These are phyloP conservation scores for Epizoanthus illoricatus DNA, from an alignment of 92 coral and sea anemone species.

Conservation along the genomic window DNA sequence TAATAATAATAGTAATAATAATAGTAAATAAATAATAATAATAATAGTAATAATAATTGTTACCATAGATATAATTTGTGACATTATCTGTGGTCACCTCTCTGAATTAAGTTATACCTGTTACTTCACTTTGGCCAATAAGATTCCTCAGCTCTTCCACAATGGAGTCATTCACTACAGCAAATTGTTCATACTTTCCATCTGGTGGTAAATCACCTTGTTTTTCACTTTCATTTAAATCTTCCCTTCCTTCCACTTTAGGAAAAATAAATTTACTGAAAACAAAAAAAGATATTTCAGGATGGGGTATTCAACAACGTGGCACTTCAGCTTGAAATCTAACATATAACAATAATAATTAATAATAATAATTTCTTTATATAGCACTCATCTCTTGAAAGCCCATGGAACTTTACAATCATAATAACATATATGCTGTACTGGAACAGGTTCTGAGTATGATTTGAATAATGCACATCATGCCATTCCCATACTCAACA, in stretches of 20 bases:
- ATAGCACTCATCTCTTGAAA: too few relatives aligned
- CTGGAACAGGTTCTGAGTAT: too few relatives aligned
- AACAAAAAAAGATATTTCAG: constrained; percentile 4
- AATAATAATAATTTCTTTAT: too few relatives aligned
- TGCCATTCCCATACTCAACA: too few relatives aligned
- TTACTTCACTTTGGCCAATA: constrained; percentile 51
- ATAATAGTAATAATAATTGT: too few relatives aligned
- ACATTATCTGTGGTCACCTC: neutral
- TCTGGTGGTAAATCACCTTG: constrained; percentile 61
- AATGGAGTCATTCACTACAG: constrained; percentile 76
- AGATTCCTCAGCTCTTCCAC: constrained; percentile 67
- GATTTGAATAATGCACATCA: too few relatives aligned
- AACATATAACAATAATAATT: neutral
- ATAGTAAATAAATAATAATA: too few relatives aligned
- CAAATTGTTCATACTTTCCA: constrained; percentile 93
- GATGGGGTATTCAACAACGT: neutral
- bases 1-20: too few relatives aligned
- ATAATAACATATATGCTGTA: too few relatives aligned
- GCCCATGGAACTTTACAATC: too few relatives aligned
- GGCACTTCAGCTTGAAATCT: neutral
- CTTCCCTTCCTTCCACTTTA: constrained; percentile 46
- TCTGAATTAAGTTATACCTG: constrained; percentile 43
- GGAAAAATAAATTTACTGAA: constrained; percentile 93
- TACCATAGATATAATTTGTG: too few relatives aligned
- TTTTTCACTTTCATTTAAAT: constrained; percentile 9